Base-by-base conservation (phyloP, 2,113 vertebrate genomes). In the Ciconia maguari region DNA sequence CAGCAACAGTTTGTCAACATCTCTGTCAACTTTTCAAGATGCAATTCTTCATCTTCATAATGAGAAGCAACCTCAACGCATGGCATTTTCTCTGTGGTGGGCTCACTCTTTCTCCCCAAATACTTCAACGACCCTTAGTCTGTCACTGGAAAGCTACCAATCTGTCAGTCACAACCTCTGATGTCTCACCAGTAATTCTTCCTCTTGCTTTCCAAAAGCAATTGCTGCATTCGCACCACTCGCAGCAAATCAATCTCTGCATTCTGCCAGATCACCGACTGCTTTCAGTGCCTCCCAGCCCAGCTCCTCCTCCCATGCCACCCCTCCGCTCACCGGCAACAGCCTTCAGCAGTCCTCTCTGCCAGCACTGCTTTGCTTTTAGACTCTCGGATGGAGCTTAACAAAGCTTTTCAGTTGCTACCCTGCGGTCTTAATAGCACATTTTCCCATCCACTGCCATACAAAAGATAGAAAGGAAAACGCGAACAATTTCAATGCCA, bases 131-230 rank as follows among this genome's bases (percentile, higher is more conserved):
- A 65, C 93, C 87, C 95, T 97, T 93, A 76, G 80, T 83, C 87
- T 95, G 87, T 93, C 93, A 89, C 38, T 96, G 93, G 95, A 97
- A 96, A 95, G 89, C 38, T 82, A 91, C 87, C 93, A 96, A 95
- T 65, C 93, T 95, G 97, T 95, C 97, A 96, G 54, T 96, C 94
- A 96, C 52, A 87, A 83, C 61, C 78, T 61, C 74, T 91, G 86
- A 79, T 87, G 44, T 91, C 91, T 95, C 95, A 91, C 94, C 94
- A 95, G 87, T 82, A 90, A 93, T 93, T 95, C 87, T 87, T 94
- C 58, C 87, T 80, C 74, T 91, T 69, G 22, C 81, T 87, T 94
- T 94, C 89, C 82, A 83, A 93, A 94, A 91, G 89, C 93, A 91
- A 93, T 94, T 94, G 78, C 93, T 88, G 75, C 79, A 89, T 77